phyloP scores from a whole-genome alignment of 2,888 invertebrate species.

The Apotomis capreana region DNA sequence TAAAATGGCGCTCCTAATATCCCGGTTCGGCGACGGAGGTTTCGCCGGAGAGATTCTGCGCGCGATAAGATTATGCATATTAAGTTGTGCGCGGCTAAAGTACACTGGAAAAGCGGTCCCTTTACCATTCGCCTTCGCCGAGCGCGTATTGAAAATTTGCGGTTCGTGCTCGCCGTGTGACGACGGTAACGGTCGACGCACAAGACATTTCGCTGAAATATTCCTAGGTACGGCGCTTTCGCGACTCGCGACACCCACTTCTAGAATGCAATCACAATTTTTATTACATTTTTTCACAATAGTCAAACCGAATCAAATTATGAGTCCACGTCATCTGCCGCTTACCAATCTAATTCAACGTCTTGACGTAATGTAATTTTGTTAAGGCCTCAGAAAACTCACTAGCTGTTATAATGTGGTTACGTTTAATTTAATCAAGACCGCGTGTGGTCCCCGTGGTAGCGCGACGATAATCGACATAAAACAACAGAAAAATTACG shows the following conservation, averaged over 20 bases:
- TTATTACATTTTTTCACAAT: constrained; percentile 38
- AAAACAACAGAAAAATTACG: constrained; percentile 65
- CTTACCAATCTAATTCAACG: constrained; percentile 54
- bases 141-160: constrained; percentile 69
- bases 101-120: constrained; percentile 77
- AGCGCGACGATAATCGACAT: constrained; percentile 64
- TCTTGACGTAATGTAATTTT: constrained; percentile 62
- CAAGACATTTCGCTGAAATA: constrained; percentile 59
- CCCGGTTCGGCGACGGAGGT: constrained; percentile 79
- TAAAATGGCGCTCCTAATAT: constrained; percentile 84
- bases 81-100: constrained; percentile 80
- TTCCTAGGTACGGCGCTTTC: constrained; percentile 54
- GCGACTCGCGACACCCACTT: constrained; percentile 18
- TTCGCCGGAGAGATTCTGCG: constrained; percentile 78
- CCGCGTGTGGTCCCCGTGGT: constrained; percentile 76
- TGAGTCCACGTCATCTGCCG: constrained; percentile 51
- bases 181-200: constrained; percentile 60
- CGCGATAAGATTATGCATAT: constrained; percentile 84
- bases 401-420: constrained; percentile 70
- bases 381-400: constrained; percentile 65
- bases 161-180: constrained; percentile 67
- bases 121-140: constrained; percentile 59
- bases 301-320: constrained; percentile 49
- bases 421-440: constrained; percentile 74
- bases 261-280: constrained; percentile 25